Evolutionary conservation across 1,140 invertebrate genomes (phyloP).

Genomic region (Frieseomelitta varia): DNA sequence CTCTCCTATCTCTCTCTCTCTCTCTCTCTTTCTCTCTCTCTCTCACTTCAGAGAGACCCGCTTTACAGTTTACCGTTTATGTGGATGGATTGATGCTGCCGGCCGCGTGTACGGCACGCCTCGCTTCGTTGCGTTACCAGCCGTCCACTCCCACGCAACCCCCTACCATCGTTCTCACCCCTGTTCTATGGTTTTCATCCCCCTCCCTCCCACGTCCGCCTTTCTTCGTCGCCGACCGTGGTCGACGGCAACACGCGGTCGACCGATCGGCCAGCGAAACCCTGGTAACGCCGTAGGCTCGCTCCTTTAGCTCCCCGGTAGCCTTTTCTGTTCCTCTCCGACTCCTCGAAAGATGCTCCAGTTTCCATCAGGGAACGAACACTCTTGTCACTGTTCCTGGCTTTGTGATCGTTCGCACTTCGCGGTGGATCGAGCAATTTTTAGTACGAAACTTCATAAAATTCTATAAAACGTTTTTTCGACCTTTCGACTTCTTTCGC

Average conservation of each 20-base stretch:
- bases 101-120: slow-evolving; percentile 79
- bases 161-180: slow-evolving; percentile 67
- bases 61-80: slow-evolving; percentile 78
- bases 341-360: neutral
- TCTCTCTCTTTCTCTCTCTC: slow-evolving; percentile 21
- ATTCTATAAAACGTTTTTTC: no score
- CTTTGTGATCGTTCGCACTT: neutral
- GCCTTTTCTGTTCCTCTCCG: neutral
- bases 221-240: slow-evolving; percentile 23
- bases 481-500: no score
- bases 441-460: no score
- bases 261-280: slow-evolving; percentile 12
- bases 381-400: neutral
- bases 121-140: slow-evolving; percentile 80
- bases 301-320: neutral
- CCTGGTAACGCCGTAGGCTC: slow-evolving; percentile 26
- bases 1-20: slow-evolving; percentile 35
- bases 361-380: neutral
- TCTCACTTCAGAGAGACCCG: slow-evolving; percentile 57
- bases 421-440: no score
- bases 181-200: slow-evolving; percentile 53
- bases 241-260: slow-evolving; percentile 25
- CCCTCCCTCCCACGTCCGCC: slow-evolving; percentile 20
- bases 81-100: slow-evolving; percentile 81
- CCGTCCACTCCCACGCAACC: slow-evolving; percentile 78